Base-by-base conservation (phyloP, 2,113 vertebrate genomes). In the Marmota monax region DNA sequence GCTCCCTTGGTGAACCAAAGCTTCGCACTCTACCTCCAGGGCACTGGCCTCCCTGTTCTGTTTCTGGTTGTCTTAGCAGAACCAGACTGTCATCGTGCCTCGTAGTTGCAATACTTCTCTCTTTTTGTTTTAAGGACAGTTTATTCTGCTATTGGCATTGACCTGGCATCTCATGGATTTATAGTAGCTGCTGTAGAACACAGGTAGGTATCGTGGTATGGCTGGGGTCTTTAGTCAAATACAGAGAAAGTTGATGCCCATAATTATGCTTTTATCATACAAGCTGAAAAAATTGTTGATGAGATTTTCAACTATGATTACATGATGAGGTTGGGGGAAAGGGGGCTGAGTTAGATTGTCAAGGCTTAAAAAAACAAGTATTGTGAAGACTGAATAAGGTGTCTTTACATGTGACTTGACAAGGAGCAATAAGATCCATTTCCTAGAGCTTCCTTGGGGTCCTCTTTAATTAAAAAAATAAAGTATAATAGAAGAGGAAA, bases 141-240 rank as follows among this genome's bases (percentile, higher is more conserved):
- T 97, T 99, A 99, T 98, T 99, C 99, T 51, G 99, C 99, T 78
- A 98, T 99, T 97, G 99, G 99, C 97, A 98, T 99, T 92, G 99
- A 99, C 89, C 96, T 99, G 98, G 99, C 99, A 73, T 99, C 99
- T 76, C 98, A 98, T 58, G 99, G 99, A 69, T 99, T 99, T 97
- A 98, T 99, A 51, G 99, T 99, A 93, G 99, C 99, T 58, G 98
- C 99, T 34, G 99, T 99, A 92, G 99, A 99, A 95, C 99, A 99
- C 99, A 99, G 99, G 99, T 99, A 98, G 0, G 98, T 80, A 88
- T n/a, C 2, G 2, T 63, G n/a, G 11, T 14, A 5, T 39, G 67
- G 32, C 56, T 22, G 17, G 14, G 22, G 56, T 86, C 37, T 48
- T 88, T 18, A 42, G 16, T 25, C 65, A 58, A 79, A 73, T 85